Base-by-base conservation (phyloP, 2,888 invertebrate genomes). In the Chloroclysta siterata region DNA sequence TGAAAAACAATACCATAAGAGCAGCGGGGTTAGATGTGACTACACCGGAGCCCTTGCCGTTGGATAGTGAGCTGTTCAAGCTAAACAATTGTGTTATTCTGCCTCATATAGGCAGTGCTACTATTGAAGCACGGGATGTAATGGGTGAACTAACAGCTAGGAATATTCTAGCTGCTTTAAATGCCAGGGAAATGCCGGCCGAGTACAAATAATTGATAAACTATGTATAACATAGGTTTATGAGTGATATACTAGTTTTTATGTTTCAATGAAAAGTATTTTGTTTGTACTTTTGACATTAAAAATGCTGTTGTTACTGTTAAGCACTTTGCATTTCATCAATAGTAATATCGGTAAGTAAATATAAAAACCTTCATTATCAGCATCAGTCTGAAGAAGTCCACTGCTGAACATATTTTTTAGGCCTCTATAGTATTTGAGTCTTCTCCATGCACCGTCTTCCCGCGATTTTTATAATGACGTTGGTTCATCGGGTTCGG, bases 81-180 rank as follows among this genome's bases (percentile, higher is more conserved):
- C 82, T 98, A 28, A 92, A 95, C 46, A 99, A 99, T 84, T 97
- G 98, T 84, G 80, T 92, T 1, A 85, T 97, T 0, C 77, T 98
- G 54, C 99, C 99, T 0, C 99, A 99, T 83, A 97, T 99, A 77
- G 99, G 98, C 42, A 98, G 98, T 90, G 98, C 99, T 5, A 95
- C 97, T 0, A 94, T 95, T 58, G 95, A 96, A 82, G 95, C 98
- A 0, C 94, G 99, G 67, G 94, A 95, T 57, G 94, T 94, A 60
- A 99, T 99, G 99, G 96, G 97, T 2, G 90, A 94, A 51, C 91
- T 98, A 47, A 96, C 98, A 0, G 97, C 97, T 0, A 90, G 94
- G 60, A 99, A 99, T 89, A 97, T 99, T 74, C 79, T 98, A 50
- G 95, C 96, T 39, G 98, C 95, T 0, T 84, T 99, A 1, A 94